Conservation (phyloP, 2,113 vertebrate genomes). For the Zosterops pallidus region DNA sequence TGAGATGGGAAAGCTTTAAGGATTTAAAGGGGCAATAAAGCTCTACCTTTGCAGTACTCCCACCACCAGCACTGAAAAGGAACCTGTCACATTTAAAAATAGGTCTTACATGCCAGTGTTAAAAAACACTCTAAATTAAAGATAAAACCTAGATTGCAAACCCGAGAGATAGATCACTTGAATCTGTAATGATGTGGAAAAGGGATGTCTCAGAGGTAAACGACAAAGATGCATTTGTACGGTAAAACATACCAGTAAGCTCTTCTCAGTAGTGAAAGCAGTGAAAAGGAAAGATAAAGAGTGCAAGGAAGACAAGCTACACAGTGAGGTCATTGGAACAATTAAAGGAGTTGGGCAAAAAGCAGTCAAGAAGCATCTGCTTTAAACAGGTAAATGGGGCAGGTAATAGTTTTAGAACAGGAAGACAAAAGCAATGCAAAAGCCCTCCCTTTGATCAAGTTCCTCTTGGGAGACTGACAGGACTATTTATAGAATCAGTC, state of each 20-base stretch:
- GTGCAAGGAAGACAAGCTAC: background rate
- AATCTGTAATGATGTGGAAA: background rate
- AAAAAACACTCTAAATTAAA: background rate
- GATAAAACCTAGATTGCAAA: background rate
- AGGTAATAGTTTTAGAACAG: background rate
- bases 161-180: background rate
- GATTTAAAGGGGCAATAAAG: conserved; percentile 6
- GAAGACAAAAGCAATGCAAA: background rate
- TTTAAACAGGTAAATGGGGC: background rate
- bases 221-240: background rate
- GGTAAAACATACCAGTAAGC: background rate
- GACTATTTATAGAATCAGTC: background rate
- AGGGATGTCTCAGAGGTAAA: background rate
- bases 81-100: background rate
- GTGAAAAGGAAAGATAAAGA: background rate
- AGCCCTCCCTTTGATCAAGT: background rate
- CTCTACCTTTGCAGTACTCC: background rate
- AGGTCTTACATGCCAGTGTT: background rate
- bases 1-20: background rate
- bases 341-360: background rate
- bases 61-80: background rate
- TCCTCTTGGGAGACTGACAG: background rate
- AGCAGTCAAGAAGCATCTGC: background rate
- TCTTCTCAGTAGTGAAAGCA: background rate
- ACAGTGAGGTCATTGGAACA: background rate